phyloP scores from a whole-genome alignment of 2,797 vertebrate species.

The Pelodytes ibericus region DNA sequence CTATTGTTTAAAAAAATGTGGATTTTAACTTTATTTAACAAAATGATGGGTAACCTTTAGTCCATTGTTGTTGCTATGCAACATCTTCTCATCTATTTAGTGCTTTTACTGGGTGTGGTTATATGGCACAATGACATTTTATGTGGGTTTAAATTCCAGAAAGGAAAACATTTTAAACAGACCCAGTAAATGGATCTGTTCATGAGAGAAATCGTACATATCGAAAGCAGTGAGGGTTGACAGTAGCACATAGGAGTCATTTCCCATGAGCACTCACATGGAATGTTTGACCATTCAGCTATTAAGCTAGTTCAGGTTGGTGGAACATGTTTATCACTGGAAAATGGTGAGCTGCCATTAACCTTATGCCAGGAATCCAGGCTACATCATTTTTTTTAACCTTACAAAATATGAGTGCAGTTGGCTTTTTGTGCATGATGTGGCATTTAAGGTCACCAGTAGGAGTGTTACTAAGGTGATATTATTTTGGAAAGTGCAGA shows the following conservation, averaged over 20 bases:
- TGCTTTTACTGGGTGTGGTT: slow-evolving; percentile 16
- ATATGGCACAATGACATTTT: slow-evolving; percentile 14
- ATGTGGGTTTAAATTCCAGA: background rate
- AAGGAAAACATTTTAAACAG: background rate
- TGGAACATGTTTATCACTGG: slow-evolving; percentile 11
- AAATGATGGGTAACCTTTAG: too few species aligned
- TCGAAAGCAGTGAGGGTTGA: background rate
- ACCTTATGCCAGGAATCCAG: background rate
- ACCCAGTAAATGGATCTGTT: background rate
- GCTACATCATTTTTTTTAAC: too few species aligned
- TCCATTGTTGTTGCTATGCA: too few species aligned
- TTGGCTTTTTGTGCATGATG: too few species aligned
- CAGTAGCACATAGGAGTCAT: background rate
- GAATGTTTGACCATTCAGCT: slow-evolving; percentile 18
- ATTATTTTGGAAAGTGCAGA: too few species aligned
- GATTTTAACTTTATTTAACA: too few species aligned
- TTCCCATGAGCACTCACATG: background rate
- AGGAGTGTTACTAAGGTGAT: too few species aligned
- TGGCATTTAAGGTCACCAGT: too few species aligned
- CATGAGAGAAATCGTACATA: background rate
- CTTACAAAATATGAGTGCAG: too few species aligned
- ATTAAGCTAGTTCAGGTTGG: background rate
- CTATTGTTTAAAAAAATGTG: too few species aligned
- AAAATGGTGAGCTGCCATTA: slow-evolving; percentile 6
- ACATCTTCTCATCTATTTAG: background rate